Evolutionary conservation across 2,888 invertebrate species (phyloP).

Genomic region (Cephus spinipes): DNA sequence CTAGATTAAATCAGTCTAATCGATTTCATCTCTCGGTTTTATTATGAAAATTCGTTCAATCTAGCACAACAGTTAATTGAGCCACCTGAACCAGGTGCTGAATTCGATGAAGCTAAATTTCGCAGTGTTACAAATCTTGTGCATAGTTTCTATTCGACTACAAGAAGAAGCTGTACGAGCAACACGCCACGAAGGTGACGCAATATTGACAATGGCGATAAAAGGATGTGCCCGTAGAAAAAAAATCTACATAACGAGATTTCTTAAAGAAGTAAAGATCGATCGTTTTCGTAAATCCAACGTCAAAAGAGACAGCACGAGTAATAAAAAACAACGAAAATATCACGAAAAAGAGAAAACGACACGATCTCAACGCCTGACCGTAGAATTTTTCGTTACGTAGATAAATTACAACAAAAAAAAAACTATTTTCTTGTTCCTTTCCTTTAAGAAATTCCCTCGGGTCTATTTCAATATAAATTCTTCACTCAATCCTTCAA

Average conservation of each 20-base stretch:
- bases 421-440: background rate
- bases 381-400: background rate
- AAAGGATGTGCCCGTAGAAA: background rate
- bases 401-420: background rate
- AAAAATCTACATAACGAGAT: background rate
- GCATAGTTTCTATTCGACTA: slow-evolving; percentile 19
- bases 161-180: background rate
- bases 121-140: slow-evolving; percentile 27
- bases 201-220: background rate
- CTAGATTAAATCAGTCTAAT: slow-evolving; percentile 21
- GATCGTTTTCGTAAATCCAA: background rate
- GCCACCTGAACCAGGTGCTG: slow-evolving; percentile 40
- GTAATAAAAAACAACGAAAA: background rate
- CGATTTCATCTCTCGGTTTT: slow-evolving; percentile 11
- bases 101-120: slow-evolving; percentile 37
- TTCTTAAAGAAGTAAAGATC: background rate
- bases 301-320: background rate
- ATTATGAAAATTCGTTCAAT: slow-evolving; percentile 3
- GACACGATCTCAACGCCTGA: background rate
- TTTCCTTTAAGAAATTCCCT: background rate
- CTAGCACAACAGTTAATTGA: background rate
- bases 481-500: background rate
- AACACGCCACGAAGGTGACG: background rate
- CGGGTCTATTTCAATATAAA: background rate
- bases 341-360: background rate